These are phyloP conservation scores for Tiliqua scincoides DNA, from an alignment of 2,113 vertebrate species.

Conservation along the genomic window DNA sequence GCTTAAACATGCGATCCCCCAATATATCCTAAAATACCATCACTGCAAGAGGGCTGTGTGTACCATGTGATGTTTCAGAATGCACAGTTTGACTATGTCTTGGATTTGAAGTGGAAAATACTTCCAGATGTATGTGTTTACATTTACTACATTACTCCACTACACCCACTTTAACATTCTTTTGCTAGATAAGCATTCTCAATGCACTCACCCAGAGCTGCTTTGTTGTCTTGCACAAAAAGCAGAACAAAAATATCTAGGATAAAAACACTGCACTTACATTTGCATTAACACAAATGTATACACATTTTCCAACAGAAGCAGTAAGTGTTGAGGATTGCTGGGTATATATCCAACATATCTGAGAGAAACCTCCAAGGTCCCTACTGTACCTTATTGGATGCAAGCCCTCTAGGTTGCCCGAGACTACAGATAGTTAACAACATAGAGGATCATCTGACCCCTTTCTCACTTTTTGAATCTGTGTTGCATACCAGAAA, in stretches of 20 bases:
- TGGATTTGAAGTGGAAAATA: neutral
- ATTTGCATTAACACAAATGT: neutral
- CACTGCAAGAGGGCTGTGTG: neutral
- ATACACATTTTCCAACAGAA: neutral
- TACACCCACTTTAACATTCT: neutral
- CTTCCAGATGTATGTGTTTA: neutral
- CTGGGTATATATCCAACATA: no score
- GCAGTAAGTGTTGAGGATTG: neutral
- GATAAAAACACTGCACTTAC: neutral
- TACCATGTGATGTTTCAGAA: neutral
- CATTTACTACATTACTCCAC: neutral
- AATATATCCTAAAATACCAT: neutral
- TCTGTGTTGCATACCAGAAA: neutral
- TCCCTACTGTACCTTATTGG: neutral
- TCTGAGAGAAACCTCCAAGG: neutral
- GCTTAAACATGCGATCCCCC: neutral
- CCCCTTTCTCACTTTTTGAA: neutral
- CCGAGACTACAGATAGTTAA: neutral
- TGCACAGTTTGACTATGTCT: no score
- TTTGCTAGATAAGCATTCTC: neutral
- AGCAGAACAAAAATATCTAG: neutral
- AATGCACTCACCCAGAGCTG: neutral
- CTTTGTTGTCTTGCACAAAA: no score
- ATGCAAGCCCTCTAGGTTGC: neutral
- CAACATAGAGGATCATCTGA: neutral